Evolutionary conservation across 2,113 vertebrate genomes (phyloP), one percentile per base, ranked within the genome.

Genomic region (Bagarius yarrelli): DNA sequence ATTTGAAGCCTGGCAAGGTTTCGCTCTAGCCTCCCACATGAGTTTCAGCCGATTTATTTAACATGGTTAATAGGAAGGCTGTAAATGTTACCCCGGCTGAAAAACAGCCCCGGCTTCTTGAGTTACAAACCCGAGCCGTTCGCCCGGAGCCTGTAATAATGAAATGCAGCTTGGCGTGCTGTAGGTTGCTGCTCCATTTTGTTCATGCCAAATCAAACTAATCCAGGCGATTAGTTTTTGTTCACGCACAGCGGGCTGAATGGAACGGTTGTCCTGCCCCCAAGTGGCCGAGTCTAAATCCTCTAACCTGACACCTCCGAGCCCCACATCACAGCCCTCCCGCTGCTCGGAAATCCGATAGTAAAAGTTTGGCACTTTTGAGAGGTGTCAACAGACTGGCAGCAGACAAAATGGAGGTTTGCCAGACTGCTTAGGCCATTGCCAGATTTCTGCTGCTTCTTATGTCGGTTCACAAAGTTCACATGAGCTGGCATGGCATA

Each of bases 171-270:
- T 76, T 82, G 73, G n/a, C 47, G 64, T 55, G 63, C 44, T 55
- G 61, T 52, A 78, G 63, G 61, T 78, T 67, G 76, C 25, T 15
- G 66, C 59, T 70, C 64, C 47, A 50, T 77, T 59, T 85, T 77
- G 67, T 69, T 78, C 47, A 50, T 76, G 70, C 79, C 80, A 83
- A 72, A 82, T 71, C 67, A 82, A 84, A 77, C 77, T 74, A 69
- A 36, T 63, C 25, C 4, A 23, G 18, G 71, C 25, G 61, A 71
- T 78, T 34, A 52, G 63, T 63, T 61, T 70, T 69, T 59, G 40
- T 44, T 69, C 30, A 23, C 27, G 81, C 53, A 73, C 18, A 59
- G 50, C 59, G 21, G 36, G 75, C 16, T 1, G 75, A 60, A 64
- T 40, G 32, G 61, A 72, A 78, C 67, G 14, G 60, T 75, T 78